Evolutionary conservation across 2,113 vertebrate genomes (phyloP).

Genomic region (Laterallus jamaicensis): DNA sequence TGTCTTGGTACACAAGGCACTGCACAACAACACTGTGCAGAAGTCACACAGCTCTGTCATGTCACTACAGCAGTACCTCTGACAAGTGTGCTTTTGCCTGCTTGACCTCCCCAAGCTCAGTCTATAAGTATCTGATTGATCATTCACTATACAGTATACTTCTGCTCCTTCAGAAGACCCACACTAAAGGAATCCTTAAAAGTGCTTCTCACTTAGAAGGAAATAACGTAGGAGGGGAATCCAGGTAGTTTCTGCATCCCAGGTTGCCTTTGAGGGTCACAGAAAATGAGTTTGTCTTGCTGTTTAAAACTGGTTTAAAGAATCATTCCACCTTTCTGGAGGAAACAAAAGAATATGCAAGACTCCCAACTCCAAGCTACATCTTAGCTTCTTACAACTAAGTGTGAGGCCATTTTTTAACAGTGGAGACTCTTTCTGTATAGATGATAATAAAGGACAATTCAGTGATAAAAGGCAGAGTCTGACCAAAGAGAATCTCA

Average conservation of each 20-base stretch:
- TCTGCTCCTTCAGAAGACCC: neutral
- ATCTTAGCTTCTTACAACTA: neutral
- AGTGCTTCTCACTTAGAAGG: neutral
- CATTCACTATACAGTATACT: neutral
- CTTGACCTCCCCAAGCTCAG: neutral
- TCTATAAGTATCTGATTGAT: neutral
- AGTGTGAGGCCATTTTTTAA: neutral
- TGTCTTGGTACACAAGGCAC: fast-evolving
- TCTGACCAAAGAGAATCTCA: neutral
- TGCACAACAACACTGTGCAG: neutral
- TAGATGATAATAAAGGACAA: neutral
- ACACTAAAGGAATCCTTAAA: neutral
- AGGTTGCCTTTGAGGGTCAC: neutral
- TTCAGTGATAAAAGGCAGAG: neutral
- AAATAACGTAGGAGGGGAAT: neutral
- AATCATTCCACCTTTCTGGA: neutral
- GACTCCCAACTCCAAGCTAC: neutral
- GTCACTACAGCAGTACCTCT: neutral
- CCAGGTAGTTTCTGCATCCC: neutral
- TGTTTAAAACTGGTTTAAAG: neutral
- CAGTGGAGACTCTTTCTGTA: neutral
- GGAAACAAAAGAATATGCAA: neutral
- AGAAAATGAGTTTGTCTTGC: neutral
- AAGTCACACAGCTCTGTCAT: neutral
- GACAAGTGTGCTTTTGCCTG: neutral